A percentile compares a stretch with the other conserved stretches of the same genome.
Conservation (phyloP, 1,140 invertebrate species). For the Polyergus mexicanus region DNA sequence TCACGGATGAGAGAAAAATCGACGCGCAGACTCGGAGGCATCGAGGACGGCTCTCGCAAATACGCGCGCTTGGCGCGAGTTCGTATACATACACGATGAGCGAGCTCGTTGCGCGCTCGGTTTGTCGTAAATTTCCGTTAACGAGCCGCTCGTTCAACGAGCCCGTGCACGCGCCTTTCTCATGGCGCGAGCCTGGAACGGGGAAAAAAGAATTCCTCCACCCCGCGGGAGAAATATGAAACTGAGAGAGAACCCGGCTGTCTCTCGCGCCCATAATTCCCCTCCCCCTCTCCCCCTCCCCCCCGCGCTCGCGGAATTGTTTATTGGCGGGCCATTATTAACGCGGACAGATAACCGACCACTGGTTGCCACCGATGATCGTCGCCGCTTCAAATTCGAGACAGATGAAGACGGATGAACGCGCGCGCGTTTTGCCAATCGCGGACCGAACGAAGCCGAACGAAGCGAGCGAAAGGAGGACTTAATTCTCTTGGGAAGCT, state of each 20-base stretch:
- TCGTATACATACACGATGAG: background rate
- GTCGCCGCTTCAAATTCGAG: slow-evolving; percentile 47
- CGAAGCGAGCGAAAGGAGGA: slow-evolving; percentile 50
- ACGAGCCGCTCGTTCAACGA: slow-evolving; percentile 15
- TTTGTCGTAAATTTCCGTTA: slow-evolving; percentile 71
- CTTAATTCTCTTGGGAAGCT: slow-evolving; percentile 54
- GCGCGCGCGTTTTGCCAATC: slow-evolving; percentile 9
- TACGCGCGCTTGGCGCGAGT: background rate
- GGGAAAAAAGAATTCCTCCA: slow-evolving; percentile 24
- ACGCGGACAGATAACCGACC: slow-evolving; percentile 51
- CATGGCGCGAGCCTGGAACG: background rate
- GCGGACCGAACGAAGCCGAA: background rate
- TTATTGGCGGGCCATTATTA: slow-evolving; percentile 50
- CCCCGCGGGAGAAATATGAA: slow-evolving; percentile 57
- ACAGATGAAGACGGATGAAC: slow-evolving; percentile 58
- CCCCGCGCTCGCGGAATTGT: slow-evolving; percentile 32
- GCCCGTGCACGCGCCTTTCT: slow-evolving; percentile 38
- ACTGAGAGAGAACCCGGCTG: slow-evolving; percentile 40
- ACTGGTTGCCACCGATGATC: slow-evolving; percentile 35
- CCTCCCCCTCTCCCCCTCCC: background rate
- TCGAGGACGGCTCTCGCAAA: slow-evolving; percentile 20
- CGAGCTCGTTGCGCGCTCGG: slow-evolving; percentile 51
- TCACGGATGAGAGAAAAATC: slow-evolving; percentile 55
- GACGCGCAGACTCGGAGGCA: background rate
- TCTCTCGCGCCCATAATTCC: background rate